Base-by-base conservation (phyloP, 2,113 vertebrate genomes). In the Syrmaticus mikado region DNA sequence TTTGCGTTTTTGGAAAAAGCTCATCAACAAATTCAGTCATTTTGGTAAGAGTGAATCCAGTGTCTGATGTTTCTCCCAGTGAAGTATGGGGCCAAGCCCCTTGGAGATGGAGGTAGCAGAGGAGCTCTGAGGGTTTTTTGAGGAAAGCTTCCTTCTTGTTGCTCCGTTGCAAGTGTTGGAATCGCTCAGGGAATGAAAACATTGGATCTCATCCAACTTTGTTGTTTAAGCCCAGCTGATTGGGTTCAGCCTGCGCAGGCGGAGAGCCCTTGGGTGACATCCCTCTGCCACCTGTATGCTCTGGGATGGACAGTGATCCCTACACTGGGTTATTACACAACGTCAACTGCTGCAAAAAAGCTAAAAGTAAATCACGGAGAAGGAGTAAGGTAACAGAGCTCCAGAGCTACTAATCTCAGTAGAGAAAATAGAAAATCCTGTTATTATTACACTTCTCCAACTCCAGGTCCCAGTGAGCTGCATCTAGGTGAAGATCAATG, bases 161-260 rank as follows among this genome's bases (percentile, higher is more conserved):
- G 27, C 21, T 55, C 16, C 1, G 0, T 24, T 75, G 15, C 1
- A 5, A 41, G 8, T 8, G 34, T 16, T 48, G 19, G 70, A 20
- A 70, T 58, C 7, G 1, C 32, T 46, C 27, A 2, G n/a, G 70
- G 25, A 74, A 10, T 30, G 48, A 66, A 43, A 45, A 72, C 76
- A 21, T 8, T 4, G 32, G 21, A 32, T 34, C 41, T 84, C 34
- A 6, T 50, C 6, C 68, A 36, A 45, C 40, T 52, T 8, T 70
- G 79, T 11, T n/a, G 3, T 11, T 81, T 43, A 7, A 73, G 28
- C 22, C 2, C 27, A 1, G 30, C 17, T 30, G 38, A 12, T 1
- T 64, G 20, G 21, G 66, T 21, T n/a, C 57, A 71, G 13, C 1
- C 17, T 1, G 0, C 1, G 60, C 4, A 25, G 7, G 28, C 64